These are phyloP conservation scores for Mus caroli DNA, from an alignment of 2,797 vertebrate genomes.

Conservation along the genomic window DNA sequence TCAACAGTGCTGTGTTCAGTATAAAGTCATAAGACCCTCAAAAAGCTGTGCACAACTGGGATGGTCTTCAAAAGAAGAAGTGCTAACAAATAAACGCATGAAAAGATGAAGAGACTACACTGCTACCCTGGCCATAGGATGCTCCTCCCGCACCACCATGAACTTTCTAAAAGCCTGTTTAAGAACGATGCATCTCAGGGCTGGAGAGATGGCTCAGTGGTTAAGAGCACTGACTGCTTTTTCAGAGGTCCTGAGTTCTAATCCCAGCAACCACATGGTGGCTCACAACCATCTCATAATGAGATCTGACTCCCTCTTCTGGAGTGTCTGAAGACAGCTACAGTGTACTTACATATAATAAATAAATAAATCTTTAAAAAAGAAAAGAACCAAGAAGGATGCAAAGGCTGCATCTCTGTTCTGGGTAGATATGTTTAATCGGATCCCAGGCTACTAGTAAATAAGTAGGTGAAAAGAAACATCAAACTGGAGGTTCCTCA, in stretches of 20 bases:
- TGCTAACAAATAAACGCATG: not conserved
- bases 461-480: not conserved
- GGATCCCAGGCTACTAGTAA: not conserved
- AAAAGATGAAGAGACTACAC: not conserved
- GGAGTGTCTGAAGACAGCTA: too few species aligned
- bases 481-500: not conserved
- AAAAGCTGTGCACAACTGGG: too few species aligned
- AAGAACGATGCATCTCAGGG: not conserved
- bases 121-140: not conserved
- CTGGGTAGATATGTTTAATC: not conserved
- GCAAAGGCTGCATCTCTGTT: not conserved
- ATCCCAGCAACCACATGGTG: too few species aligned
- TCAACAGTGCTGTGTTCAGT: not conserved
- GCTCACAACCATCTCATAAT: too few species aligned
- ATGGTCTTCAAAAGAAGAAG: not conserved
- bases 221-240: too few species aligned
- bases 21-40: not conserved
- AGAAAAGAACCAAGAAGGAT: too few species aligned
- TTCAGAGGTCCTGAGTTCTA: too few species aligned
- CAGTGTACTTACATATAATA: too few species aligned
- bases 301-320: too few species aligned
- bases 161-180: not conserved
- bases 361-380: too few species aligned
- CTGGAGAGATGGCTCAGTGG: too few species aligned
- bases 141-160: not conserved